These are phyloP conservation scores for Dioctria linearis DNA, from an alignment of 2,888 invertebrate species.

Conservation along the genomic window DNA sequence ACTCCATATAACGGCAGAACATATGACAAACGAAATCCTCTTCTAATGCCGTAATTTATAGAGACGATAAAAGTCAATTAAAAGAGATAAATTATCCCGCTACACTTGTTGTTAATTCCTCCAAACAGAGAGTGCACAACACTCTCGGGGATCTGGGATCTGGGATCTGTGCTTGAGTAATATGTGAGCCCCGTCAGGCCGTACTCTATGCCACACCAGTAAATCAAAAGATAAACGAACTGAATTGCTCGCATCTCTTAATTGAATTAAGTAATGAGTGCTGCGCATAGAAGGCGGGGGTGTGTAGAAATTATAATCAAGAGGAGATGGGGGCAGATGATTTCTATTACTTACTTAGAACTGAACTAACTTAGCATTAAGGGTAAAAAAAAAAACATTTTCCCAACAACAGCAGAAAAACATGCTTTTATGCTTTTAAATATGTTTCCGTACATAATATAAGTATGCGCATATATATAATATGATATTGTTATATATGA, in stretches of 20 bases:
- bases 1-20: not conserved
- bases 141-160: not conserved
- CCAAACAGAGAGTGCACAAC: not conserved
- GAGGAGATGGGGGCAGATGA: not conserved
- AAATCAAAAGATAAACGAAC: conserved; percentile 18
- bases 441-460: not conserved
- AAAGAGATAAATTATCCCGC: conserved; percentile 16
- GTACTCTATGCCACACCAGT: conserved; percentile 1
- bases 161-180: not conserved
- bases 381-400: not conserved
- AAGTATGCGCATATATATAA: not conserved
- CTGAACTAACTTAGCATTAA: not conserved
- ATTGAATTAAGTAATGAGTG: conserved; percentile 13
- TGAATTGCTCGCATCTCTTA: conserved; percentile 18
- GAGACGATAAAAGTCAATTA: conserved; percentile 18
- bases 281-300: not conserved
- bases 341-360: too few relatives aligned
- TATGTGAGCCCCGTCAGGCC: conserved; percentile 2
- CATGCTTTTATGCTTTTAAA: not conserved
- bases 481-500: not conserved
- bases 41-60: conserved; percentile 16
- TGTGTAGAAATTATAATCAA: not conserved
- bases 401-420: not conserved
- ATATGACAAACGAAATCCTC: conserved; percentile 15
- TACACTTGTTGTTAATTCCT: conserved; percentile 11